These are phyloP conservation scores for Tetrapedia diversipes DNA, from an alignment of 2,888 invertebrate genomes.

Conservation along the genomic window DNA sequence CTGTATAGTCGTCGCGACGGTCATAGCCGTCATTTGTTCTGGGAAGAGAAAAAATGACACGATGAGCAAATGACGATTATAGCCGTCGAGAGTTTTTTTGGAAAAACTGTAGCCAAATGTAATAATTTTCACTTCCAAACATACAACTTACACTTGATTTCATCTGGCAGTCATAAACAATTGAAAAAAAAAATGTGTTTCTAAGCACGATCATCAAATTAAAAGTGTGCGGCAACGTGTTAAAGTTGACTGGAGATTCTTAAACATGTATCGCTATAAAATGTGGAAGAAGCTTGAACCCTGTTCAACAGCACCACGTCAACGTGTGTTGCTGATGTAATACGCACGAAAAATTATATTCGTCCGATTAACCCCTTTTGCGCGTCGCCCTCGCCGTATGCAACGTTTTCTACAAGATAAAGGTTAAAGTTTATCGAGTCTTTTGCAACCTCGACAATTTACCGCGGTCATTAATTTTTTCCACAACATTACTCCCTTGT, in stretches of 20 bases:
- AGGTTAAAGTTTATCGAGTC: constrained; percentile 58
- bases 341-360: constrained; percentile 52
- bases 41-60: too few species aligned
- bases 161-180: too few species aligned
- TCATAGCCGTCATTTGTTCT: too few species aligned
- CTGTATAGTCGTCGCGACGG: too few species aligned
- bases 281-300: not conserved
- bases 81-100: too few species aligned
- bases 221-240: too few species aligned
- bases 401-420: constrained; percentile 47
- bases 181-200: too few species aligned
- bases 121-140: too few species aligned
- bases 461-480: constrained; percentile 61
- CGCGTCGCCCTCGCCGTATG: constrained; percentile 39
- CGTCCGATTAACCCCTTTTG: constrained; percentile 48
- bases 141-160: too few species aligned
- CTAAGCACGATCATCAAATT: too few species aligned
- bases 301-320: not conserved
- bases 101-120: too few species aligned
- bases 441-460: constrained; percentile 54
- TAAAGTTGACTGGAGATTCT: not conserved
- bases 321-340: constrained; percentile 34
- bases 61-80: too few species aligned
- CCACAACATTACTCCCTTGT: constrained; percentile 55
- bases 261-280: not conserved